phyloP scores from a whole-genome alignment of 2,797 vertebrate species.

The Erpetoichthys calabaricus region DNA sequence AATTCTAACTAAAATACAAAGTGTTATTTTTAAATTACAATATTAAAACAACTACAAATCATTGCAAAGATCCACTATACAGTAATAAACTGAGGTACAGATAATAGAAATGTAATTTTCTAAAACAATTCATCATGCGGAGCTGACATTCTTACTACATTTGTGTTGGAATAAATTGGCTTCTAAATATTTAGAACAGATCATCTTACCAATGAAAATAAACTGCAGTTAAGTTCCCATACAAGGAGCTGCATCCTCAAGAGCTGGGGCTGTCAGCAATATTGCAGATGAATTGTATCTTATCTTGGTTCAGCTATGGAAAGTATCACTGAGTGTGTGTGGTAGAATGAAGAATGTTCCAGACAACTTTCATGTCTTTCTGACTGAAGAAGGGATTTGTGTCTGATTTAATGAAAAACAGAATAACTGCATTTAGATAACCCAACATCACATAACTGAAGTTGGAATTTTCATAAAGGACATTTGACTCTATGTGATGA shows the following conservation, averaged over 20 bases:
- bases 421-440: not conserved
- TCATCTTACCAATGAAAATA: constrained; percentile 5
- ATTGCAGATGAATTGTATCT: not conserved
- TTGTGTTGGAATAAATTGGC: too few relatives aligned
- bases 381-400: not conserved
- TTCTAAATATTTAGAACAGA: constrained; percentile 8
- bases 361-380: not conserved
- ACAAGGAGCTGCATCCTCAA: not conserved
- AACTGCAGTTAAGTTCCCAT: constrained; percentile 1
- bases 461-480: too few relatives aligned
- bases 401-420: not conserved
- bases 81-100: too few relatives aligned
- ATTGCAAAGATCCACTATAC: too few relatives aligned
- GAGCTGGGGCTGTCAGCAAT: not conserved
- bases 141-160: too few relatives aligned
- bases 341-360: not conserved
- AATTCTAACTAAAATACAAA: too few relatives aligned
- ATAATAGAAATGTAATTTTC: too few relatives aligned
- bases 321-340: not conserved
- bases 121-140: too few relatives aligned
- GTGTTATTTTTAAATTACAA: too few relatives aligned
- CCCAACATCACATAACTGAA: not conserved
- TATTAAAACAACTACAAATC: too few relatives aligned
- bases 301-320: not conserved
- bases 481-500: too few relatives aligned